Evolutionary conservation across 2,113 vertebrate genomes (phyloP).

Genomic region (Tragelaphus strepsiceros): DNA sequence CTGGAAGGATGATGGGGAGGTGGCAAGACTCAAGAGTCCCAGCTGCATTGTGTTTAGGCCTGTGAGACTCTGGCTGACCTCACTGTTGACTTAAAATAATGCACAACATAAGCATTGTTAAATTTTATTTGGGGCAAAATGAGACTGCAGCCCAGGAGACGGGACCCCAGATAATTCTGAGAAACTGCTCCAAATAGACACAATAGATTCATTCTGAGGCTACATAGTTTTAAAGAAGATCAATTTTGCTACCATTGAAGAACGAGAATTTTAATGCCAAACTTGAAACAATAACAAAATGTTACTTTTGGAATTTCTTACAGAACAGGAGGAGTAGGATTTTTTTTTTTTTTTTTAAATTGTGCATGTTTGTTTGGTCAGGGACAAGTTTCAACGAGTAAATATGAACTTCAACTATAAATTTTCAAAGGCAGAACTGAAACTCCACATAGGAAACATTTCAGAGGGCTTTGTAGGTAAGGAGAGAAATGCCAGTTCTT

Average conservation of each 20-base stretch:
- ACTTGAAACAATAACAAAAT: background rate
- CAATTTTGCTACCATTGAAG: background rate
- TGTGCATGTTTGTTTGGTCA: background rate
- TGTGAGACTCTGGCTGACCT: background rate
- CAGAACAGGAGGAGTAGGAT: background rate
- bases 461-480: background rate
- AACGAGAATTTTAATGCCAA: background rate
- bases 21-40: background rate
- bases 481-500: background rate
- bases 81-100: background rate
- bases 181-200: background rate
- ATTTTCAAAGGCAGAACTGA: background rate
- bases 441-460: background rate
- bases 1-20: background rate
- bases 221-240: conserved; percentile 18
- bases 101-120: background rate
- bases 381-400: background rate
- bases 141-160: background rate
- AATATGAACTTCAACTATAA: background rate
- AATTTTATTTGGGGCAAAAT: background rate
- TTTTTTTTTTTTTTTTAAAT: too few species aligned
- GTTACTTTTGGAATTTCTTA: background rate
- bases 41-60: background rate
- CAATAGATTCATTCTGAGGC: background rate
- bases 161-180: background rate